Evolutionary conservation across 1,140 invertebrate genomes (phyloP), one percentile per base, ranked within the genome.

Genomic region (Brachionus rubens): DNA sequence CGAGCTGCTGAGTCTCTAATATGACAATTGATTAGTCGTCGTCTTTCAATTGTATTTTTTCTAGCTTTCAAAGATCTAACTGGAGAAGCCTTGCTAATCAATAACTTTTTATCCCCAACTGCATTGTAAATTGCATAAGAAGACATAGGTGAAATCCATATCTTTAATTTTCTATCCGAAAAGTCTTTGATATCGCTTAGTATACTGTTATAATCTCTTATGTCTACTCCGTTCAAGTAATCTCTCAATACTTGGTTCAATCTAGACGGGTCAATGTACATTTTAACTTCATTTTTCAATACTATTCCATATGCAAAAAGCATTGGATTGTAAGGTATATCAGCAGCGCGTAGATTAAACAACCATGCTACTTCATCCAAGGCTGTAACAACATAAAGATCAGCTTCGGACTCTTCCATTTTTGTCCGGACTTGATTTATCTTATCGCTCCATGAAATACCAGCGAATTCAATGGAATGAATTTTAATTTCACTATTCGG

Each of bases 241-340:
- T 1, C 14, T 26, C 26, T 72, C 12, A 72, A 19, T 5, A n/a
- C 7, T 33, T 21, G 7, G 0, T 72, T 16, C 4, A 12, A n/a
- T 19, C 68, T 30, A 26, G 12, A n/a, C 19, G 16, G 1, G n/a
- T 33, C 12, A 19, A 72, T 48, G 21, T 50, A 72, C 36, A 47
- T 3, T 14, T 75, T 19, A 28, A 24, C 14, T 19, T 7, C 30
- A 4, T 12, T 36, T 33, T 72, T 72, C 2, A 21, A 54, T 24
- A 98, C 82, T 67, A 94, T 88, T 1, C 91, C 87, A 82, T 94
- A 97, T 0, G 93, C 88, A 82, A 96, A 97, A 83, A 98, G 98
- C 0, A 98, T 91, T 0, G 96, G 96, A 86, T 98, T 98, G 84
- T 90, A 98, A n/a, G 89, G 87, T 79, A 99, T 97, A 83, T 99